These are phyloP conservation scores for Pollenia angustigena DNA, from an alignment of 2,888 invertebrate species.

Conservation along the genomic window DNA sequence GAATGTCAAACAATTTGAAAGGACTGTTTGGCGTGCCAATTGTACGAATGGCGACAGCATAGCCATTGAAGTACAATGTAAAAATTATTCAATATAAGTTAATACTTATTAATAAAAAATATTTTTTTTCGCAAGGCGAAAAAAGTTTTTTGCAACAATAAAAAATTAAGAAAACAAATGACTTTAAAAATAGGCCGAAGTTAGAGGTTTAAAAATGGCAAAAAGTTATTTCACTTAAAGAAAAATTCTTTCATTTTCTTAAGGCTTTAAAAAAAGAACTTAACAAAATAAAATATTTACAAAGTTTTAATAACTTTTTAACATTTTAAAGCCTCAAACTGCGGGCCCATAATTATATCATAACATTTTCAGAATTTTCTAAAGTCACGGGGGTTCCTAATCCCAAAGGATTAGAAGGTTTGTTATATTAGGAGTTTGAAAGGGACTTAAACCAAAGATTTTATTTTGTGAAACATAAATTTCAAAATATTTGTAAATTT, in stretches of 20 bases:
- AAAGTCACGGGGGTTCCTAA: slow-evolving; percentile 39
- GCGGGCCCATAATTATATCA: slow-evolving; percentile 15
- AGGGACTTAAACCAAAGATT: slow-evolving; percentile 17
- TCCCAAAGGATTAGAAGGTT: slow-evolving; percentile 13
- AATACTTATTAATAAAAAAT: neutral
- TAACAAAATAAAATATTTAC: slow-evolving; percentile 26
- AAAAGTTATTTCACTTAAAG: slow-evolving; percentile 32
- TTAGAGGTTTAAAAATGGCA: slow-evolving; percentile 23
- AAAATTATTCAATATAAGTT: neutral
- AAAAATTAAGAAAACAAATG: slow-evolving; percentile 53
- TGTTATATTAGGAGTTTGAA: slow-evolving; percentile 49
- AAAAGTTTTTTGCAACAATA: slow-evolving; percentile 54
- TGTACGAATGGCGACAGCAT: slow-evolving; percentile 80
- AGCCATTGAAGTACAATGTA: slow-evolving; percentile 80
- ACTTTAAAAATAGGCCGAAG: neutral
- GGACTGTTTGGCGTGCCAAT: slow-evolving; percentile 77
- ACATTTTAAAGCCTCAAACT: slow-evolving; percentile 5
- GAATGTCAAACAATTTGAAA: slow-evolving; percentile 30
- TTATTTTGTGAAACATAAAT: neutral
- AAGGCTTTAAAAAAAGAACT: neutral
- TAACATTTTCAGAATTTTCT: slow-evolving; percentile 56
- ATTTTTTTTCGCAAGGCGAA: slow-evolving; percentile 36
- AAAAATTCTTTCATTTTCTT: neutral
- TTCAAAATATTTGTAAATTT: slow-evolving; percentile 37
- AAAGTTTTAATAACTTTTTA: slow-evolving; percentile 26